A percentile compares a stretch with the other conserved stretches of the same genome.
Evolutionary conservation across 2,113 vertebrate genomes (phyloP).

Genomic region (Ibidorhyncha struthersii): DNA sequence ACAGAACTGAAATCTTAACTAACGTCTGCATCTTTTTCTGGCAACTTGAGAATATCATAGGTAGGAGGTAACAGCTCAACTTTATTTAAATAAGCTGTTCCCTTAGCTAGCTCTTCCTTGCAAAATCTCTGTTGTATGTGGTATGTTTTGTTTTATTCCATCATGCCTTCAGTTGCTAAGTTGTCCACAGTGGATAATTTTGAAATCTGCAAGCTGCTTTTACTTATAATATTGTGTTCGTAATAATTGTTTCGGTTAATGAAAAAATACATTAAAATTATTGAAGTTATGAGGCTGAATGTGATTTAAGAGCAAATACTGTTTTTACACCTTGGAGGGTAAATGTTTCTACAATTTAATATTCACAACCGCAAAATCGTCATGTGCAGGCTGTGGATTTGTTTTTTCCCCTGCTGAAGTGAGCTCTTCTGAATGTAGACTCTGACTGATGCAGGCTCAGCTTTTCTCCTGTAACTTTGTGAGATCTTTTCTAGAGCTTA

Average conservation of each 20-base stretch:
- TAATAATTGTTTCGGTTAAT: not conserved
- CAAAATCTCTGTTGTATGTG: not conserved
- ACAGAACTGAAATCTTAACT: not conserved
- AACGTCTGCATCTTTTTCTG: not conserved
- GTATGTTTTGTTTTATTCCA: not conserved
- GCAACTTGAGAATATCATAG: not conserved
- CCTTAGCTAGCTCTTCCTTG: not conserved
- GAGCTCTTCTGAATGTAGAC: not conserved
- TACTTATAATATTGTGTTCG: not conserved
- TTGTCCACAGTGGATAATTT: not conserved
- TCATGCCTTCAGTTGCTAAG: not conserved
- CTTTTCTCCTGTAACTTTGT: not conserved
- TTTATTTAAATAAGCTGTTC: not conserved
- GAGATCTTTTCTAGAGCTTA: not conserved
- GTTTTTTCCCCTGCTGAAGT: not conserved
- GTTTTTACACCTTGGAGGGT: not conserved
- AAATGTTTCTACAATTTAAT: not conserved
- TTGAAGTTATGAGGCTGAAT: not conserved
- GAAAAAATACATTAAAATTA: not conserved
- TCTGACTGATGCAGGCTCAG: not conserved
- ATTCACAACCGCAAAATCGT: not conserved
- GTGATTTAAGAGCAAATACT: not conserved
- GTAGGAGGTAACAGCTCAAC: not conserved
- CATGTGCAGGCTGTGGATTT: not conserved
- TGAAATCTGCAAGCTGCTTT: not conserved